Percentiles rank a stretch among this genome's conserved stretches.
phyloP scores from a whole-genome alignment of 2,113 vertebrate species.

The Dipodomys ordii region DNA sequence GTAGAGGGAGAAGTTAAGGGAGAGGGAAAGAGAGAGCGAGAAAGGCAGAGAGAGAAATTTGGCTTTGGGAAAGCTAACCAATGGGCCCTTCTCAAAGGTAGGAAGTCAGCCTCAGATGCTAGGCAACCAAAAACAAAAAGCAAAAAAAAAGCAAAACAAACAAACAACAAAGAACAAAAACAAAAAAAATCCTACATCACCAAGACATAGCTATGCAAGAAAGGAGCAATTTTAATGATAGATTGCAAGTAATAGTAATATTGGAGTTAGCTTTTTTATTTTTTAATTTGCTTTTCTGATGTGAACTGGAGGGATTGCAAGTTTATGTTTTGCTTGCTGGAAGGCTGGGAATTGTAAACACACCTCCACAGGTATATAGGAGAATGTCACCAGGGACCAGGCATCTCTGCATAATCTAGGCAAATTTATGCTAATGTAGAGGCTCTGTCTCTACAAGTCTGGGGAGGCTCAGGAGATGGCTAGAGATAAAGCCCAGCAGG shows the following conservation, averaged over 20 bases:
- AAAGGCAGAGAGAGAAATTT: neutral
- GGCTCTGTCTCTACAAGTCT: neutral
- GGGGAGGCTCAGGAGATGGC: neutral
- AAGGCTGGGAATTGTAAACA: neutral
- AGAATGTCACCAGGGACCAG: neutral
- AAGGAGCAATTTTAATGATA: neutral
- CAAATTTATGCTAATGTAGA: neutral
- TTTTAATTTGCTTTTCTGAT: slow-evolving; percentile 10
- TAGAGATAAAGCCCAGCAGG: neutral
- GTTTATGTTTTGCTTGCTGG: neutral
- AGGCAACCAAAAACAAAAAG: neutral
- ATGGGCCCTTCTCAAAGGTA: neutral
- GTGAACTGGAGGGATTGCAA: neutral
- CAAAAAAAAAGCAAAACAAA: neutral
- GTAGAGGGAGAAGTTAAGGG: too few species aligned
- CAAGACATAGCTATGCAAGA: neutral
- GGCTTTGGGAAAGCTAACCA: neutral
- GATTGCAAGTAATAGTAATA: neutral
- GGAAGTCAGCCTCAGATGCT: neutral
- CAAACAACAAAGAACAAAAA: neutral
- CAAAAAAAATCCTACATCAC: neutral
- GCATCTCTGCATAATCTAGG: neutral
- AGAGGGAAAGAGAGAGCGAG: neutral
- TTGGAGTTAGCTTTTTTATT: neutral
- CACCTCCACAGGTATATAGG: neutral